Evolutionary conservation across 2,797 vertebrate species (phyloP), one percentile per base, ranked within the genome.

Genomic region (Pangasius macronema): DNA sequence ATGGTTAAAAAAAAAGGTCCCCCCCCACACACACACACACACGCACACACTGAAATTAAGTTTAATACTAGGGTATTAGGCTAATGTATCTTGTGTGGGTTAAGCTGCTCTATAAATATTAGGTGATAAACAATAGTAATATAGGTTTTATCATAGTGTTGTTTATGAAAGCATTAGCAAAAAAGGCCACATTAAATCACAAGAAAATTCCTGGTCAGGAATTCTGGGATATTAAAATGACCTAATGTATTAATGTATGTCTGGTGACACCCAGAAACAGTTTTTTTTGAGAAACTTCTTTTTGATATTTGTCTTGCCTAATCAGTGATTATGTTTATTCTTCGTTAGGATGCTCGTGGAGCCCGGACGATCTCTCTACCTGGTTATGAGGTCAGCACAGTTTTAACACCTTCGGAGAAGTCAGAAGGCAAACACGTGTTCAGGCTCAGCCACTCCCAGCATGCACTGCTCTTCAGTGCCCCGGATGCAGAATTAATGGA

Each of bases 391-490:
- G 95, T 98, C 90, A 94, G 90, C 59, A 11, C 9, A 0, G 85
- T 91, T 0, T 11, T 92, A 1, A 87, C 94, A 18, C 92, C 93
- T 0, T 91, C 92, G 14, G 97, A 98, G 79, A 96, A 94, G 88
- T 93, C 93, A 0, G 96, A 97, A 51, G 87, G 90, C 39, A 96
- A 95, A 82, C 93, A 96, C 0, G 86, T 93, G 3, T 95, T 97
- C 91, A 96, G 94, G 91, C 95, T 98, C 82, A 96, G 93, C 89
- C 95, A 96, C 92, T 93, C 94, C 88, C 97, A 97, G 91, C 96
- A 97, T 90, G 94, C 93, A 83, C 91, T 97, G 27, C 96, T 96
- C 92, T 93, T 98, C 93, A 95, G 96, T 67, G 93, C 95, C 3
- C 94, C 95, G 30, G 96, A 98, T 18, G 93, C 94, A 49, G 96